Evolutionary conservation across 53 echinoderm and acorn worm species (phyloP), one percentile per base, ranked within the genome.

Genomic region (Arbacia lixula): DNA sequence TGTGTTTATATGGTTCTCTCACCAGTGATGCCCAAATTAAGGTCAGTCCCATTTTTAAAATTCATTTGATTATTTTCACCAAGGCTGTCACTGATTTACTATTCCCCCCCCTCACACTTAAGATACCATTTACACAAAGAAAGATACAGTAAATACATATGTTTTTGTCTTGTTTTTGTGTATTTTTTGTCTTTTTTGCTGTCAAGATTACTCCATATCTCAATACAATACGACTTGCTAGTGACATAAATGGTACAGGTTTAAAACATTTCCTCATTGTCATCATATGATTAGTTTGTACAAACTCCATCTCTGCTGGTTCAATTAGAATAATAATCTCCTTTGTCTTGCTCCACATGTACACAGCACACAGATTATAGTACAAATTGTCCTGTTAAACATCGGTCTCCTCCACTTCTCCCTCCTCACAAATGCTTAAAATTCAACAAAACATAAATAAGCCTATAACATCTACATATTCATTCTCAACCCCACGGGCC

Each of bases 281-380:
- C 6, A 66, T 37, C 37, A 36, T 37, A 66, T 35, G 28, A 12
- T 71, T 30, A 46, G 14, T 71, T 71, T 71, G n/a, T 49, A 71
- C 41, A 68, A 68, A 30, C 19, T 46, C 27, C 25, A n/a, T 16
- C 6, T 68, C 31, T 22, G 36, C 66, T 1, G 20, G 8, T 17
- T 36, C 66, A n/a, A n/a, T n/a, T n/a, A n/a, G 14, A 46, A 46
- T 14, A 14, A 46, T 49, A 12, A 43, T 27, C 2, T 46, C 27
- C 49, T 71, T 20, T 37, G 33, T 67, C 5, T 42, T 27, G 29
- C 31, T 28, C 75, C 12, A 60, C 79, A 60, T 78, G 39, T 58
- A 78, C 79, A 78, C 79, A 78, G 79, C 79, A 78, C 79, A 78
- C 79, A 60, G 58, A 78, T 29, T 78, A 78, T 78, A 78, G 79